Evolutionary conservation across 2,888 invertebrate genomes (phyloP), one percentile per base, ranked within the genome.

Genomic region (Nowickia ferox): DNA sequence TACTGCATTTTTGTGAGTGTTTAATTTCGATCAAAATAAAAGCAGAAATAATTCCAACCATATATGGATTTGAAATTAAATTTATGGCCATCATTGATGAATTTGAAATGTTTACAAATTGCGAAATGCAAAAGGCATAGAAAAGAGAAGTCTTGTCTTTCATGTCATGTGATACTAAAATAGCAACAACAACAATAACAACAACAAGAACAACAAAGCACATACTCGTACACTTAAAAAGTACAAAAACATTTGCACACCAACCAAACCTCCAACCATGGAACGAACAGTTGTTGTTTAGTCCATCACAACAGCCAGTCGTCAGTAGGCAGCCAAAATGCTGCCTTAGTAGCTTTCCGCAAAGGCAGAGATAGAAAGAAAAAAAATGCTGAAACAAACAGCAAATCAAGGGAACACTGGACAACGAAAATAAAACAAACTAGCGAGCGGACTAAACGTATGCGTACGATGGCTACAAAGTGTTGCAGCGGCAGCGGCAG

Each of bases 61-160:
- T 84, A 78, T 84, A 81, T 84, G 74, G 85, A 87, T 87, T 87
- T 77, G 84, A 84, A 87, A 85, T 81, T 71, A 84, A 91, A 92
- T 92, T 92, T 92, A 92, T 92, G 89, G 91, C 88, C 92, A 89
- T 92, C 91, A 90, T 89, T 88, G 90, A 90, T 89, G 88, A 89
- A 89, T 90, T 91, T 91, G 90, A 91, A 91, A 90, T 89, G 88
- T 88, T 90, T 87, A 84, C 78, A 84, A 83, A 84, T 87, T 86
- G 84, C 84, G 17, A 84, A 87, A 81, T 85, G 77, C 84, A 84
- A 79, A 84, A 87, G 76, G 66, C 82, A 84, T 89, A 88, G 88
- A 88, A 66, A 76, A 83, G 76, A 72, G 66, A 51, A 80, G 79
- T 76, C 83, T 83, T 86, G 86, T 83, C 84, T 69, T 76, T 69